Evolutionary conservation across 1,140 invertebrate genomes (phyloP).

Genomic region (Ditylenchus dipsaci): DNA sequence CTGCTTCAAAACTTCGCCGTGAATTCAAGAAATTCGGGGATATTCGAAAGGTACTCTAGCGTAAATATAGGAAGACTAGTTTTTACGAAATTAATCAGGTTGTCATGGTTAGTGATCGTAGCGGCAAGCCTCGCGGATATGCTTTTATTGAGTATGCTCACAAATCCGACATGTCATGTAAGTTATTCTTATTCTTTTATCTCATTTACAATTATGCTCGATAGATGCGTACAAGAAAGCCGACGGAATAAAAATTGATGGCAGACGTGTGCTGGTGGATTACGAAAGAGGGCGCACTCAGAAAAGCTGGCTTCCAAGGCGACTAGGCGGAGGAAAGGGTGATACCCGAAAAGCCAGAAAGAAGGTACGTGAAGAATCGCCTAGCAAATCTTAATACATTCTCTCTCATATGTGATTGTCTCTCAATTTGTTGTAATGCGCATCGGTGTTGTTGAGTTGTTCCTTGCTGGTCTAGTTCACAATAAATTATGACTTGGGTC

Average conservation of each 20-base stretch:
- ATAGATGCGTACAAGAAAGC: slow-evolving; percentile 98
- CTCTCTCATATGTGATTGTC: no score
- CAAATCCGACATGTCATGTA: slow-evolving; percentile 98
- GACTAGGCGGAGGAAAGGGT: slow-evolving; percentile 68
- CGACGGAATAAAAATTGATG: slow-evolving; percentile 99
- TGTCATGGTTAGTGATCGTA: slow-evolving; percentile 74
- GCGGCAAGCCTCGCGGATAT: slow-evolving; percentile 90
- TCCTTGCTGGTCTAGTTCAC: no score
- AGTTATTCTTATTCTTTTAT: slow-evolving; percentile 60
- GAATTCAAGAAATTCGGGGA: slow-evolving; percentile 97
- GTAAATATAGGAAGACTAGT: neutral
- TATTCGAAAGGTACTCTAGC: slow-evolving; percentile 79
- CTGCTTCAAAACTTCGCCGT: slow-evolving; percentile 89
- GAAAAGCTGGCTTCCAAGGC: slow-evolving; percentile 88
- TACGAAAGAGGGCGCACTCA: slow-evolving; percentile 94
- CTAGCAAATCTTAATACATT: no score
- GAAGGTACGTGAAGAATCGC: no score
- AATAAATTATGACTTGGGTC: no score
- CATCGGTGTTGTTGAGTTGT: no score
- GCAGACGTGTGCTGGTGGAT: slow-evolving; percentile 91
- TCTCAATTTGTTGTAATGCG: no score
- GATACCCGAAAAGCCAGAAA: slow-evolving; percentile 32
- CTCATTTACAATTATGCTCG: neutral
- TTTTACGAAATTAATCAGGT: slow-evolving; percentile 67
- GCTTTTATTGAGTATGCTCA: slow-evolving; percentile 99